phyloP scores from a whole-genome alignment of 2,888 invertebrate genomes.

The Podotricha telesiphe region DNA sequence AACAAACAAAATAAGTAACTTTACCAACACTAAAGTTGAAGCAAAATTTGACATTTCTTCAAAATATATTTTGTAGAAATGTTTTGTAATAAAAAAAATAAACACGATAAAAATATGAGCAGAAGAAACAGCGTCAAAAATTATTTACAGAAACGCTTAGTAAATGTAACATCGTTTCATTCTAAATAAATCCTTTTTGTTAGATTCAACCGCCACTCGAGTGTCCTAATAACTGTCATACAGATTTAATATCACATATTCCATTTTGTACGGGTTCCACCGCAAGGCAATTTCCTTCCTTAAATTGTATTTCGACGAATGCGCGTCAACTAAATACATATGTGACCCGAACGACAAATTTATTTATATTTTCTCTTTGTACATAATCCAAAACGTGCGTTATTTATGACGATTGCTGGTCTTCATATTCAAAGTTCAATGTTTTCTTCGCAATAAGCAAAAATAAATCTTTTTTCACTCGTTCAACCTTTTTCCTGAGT shows the following conservation, averaged over 20 bases:
- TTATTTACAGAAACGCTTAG: constrained; percentile 56
- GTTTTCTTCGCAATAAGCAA: background rate
- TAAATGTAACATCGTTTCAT: constrained; percentile 60
- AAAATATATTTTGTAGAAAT: no score
- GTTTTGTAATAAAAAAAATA: no score
- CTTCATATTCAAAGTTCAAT: background rate
- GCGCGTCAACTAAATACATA: constrained; percentile 77
- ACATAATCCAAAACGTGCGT: constrained; percentile 50
- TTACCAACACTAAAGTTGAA: no score
- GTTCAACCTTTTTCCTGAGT: no score
- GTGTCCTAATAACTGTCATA: constrained; percentile 75
- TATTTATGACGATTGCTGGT: constrained; percentile 31
- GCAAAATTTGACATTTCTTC: background rate
- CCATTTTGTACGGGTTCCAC: constrained; percentile 73
- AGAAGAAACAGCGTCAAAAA: constrained; percentile 40
- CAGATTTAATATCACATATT: constrained; percentile 80
- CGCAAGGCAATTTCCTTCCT: constrained; percentile 78
- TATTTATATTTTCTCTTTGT: constrained; percentile 65
- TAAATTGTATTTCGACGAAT: constrained; percentile 80
- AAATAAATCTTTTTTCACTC: no score
- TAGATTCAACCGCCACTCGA: constrained; percentile 41
- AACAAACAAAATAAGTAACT: no score
- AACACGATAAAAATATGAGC: background rate
- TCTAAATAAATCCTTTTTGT: constrained; percentile 41
- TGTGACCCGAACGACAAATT: constrained; percentile 76